Conservation (phyloP, 2,797 vertebrate genomes). For the Danio tinwini region DNA sequence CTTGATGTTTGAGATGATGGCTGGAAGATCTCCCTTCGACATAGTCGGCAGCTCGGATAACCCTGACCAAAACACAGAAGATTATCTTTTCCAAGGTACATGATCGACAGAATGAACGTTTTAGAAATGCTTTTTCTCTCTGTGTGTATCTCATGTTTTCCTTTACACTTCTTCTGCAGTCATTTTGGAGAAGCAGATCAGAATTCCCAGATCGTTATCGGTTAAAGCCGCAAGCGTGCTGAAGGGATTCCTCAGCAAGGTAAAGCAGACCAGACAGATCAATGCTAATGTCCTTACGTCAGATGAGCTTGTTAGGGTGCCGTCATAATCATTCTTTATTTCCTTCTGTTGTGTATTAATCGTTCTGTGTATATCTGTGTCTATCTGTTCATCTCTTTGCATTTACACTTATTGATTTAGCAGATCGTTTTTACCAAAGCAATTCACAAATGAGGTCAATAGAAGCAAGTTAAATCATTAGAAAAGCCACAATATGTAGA, state of each 20-base stretch:
- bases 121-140: too few species aligned
- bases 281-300: constrained; percentile 12
- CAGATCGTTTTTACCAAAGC: too few species aligned
- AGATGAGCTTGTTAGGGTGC: constrained; percentile 33
- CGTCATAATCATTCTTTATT: constrained; percentile 34
- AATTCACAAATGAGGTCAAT: too few species aligned
- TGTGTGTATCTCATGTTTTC: not conserved
- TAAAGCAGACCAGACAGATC: constrained; percentile 65
- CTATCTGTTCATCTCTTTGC: constrained; percentile 39
- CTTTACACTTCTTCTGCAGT: constrained; percentile 74
- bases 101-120: not conserved
- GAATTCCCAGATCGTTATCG: constrained; percentile 96
- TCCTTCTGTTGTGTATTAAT: constrained; percentile 13
- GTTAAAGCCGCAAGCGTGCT: constrained; percentile 98
- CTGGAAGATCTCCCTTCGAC: constrained; percentile 95
- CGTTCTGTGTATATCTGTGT: constrained; percentile 31
- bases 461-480: too few species aligned
- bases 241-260: constrained; percentile 99
- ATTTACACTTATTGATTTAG: too few species aligned
- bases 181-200: constrained; percentile 98
- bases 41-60: constrained; percentile 98
- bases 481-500: too few species aligned
- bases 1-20: constrained; percentile 99
- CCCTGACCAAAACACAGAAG: constrained; percentile 98
- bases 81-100: constrained; percentile 98